These are phyloP conservation scores for Tortricodes alternella DNA, from an alignment of 2,888 invertebrate genomes.

Conservation along the genomic window DNA sequence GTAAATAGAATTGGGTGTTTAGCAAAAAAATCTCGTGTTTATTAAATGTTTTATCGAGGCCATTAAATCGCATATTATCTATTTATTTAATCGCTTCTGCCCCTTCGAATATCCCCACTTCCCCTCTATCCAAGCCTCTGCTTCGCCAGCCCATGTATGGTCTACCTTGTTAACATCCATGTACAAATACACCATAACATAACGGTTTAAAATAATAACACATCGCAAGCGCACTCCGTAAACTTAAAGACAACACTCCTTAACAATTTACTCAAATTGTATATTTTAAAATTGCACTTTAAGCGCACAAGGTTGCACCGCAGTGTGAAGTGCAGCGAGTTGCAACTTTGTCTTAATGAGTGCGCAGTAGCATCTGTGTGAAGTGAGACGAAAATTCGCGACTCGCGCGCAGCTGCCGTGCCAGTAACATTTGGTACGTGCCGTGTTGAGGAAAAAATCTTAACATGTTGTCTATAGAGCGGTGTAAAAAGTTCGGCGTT, in stretches of 20 bases:
- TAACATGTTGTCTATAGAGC: conserved; percentile 45
- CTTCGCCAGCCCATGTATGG: too few relatives aligned
- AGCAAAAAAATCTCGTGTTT: too few relatives aligned
- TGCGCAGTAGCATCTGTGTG: conserved; percentile 31
- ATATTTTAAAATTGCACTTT: conserved; percentile 10
- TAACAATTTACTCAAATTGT: conserved; percentile 40
- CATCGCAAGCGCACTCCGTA: conserved; percentile 10
- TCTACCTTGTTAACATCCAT: too few relatives aligned
- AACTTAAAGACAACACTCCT: conserved; percentile 26
- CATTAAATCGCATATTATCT: too few relatives aligned
- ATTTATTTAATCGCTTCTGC: too few relatives aligned
- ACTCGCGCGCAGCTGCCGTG: conserved; percentile 67
- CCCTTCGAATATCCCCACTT: too few relatives aligned
- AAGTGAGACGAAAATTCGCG: conserved; percentile 64
- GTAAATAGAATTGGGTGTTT: too few relatives aligned
- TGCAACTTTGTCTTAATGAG: conserved; percentile 14
- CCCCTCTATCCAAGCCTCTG: too few relatives aligned
- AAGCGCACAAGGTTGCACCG: not conserved
- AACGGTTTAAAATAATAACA: conserved; percentile 5
- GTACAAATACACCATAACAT: too few relatives aligned
- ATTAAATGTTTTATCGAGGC: too few relatives aligned
- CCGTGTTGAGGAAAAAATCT: conserved; percentile 51
- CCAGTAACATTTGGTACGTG: conserved; percentile 80
- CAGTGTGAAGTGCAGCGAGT: not conserved
- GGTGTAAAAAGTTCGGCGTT: too few relatives aligned